Percentiles rank a stretch among this genome's conserved stretches.
Conservation (phyloP, 2,888 invertebrate species). For the Tigriopus californicus region DNA sequence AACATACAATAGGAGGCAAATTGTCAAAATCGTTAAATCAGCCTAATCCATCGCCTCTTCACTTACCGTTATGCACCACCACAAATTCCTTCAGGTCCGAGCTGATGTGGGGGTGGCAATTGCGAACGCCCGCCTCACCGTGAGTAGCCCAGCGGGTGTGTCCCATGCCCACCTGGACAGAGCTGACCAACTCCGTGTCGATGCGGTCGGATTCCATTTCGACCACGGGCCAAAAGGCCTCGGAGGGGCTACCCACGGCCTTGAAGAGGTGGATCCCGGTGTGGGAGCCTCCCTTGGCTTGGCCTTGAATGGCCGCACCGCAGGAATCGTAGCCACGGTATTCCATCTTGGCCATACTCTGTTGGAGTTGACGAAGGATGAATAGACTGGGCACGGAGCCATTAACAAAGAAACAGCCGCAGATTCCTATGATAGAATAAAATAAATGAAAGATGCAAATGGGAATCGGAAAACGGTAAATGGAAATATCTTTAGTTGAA, state of each 20-base stretch:
- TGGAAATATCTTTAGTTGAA: too few species aligned
- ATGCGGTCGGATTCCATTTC: conserved; percentile 2
- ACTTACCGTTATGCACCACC: conserved; percentile 16
- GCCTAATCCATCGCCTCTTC: too few species aligned
- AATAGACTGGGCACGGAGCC: too few species aligned
- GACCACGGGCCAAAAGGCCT: background rate
- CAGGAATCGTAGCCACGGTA: conserved; percentile 10
- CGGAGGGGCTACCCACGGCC: background rate
- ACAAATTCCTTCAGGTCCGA: background rate
- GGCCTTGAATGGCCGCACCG: background rate
- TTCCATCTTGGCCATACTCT: background rate
- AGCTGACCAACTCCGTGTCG: background rate
- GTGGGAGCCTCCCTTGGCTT: too few species aligned
- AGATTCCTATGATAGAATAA: too few species aligned
- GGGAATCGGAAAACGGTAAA: too few species aligned
- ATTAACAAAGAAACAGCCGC: too few species aligned
- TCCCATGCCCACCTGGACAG: conserved; percentile 6
- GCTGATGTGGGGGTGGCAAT: conserved; percentile 13
- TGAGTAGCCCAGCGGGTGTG: conserved; percentile 17
- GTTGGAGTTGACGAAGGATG: too few species aligned
- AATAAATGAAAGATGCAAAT: too few species aligned
- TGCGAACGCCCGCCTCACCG: background rate
- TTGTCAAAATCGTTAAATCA: too few species aligned
- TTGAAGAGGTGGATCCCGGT: background rate
- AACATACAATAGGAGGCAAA: too few species aligned